Evolutionary conservation across 2,888 invertebrate species (phyloP).

Genomic region (Pheosia gnoma): DNA sequence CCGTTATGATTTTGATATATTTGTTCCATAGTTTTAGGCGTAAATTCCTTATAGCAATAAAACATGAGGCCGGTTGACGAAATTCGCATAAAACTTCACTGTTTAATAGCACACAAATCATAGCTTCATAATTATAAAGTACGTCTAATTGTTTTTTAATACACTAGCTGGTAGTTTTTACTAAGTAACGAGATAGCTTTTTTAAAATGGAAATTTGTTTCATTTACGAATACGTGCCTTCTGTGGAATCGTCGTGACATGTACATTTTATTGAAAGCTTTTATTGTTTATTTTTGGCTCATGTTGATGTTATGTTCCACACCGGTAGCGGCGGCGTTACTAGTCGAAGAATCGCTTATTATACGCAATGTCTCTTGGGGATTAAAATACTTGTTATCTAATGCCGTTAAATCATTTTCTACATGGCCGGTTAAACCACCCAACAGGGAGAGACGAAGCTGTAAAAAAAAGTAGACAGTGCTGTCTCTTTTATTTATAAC

Average conservation of each 20-base stretch:
- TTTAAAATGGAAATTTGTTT: slow-evolving; percentile 58
- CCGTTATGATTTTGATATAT: slow-evolving; percentile 39
- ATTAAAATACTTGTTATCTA: slow-evolving; percentile 29
- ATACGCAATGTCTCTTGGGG: slow-evolving; percentile 36
- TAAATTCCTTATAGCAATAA: slow-evolving; percentile 41
- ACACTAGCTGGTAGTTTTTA: slow-evolving; percentile 63
- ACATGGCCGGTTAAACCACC: no score
- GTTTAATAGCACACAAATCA: slow-evolving; percentile 61
- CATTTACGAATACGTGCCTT: slow-evolving; percentile 76
- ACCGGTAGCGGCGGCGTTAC: slow-evolving; percentile 22
- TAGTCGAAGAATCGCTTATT: slow-evolving; percentile 28
- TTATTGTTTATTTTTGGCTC: slow-evolving; percentile 55
- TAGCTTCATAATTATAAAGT: slow-evolving; percentile 57
- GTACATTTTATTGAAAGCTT: slow-evolving; percentile 61
- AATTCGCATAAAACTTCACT: slow-evolving; percentile 35
- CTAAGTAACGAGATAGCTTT: slow-evolving; percentile 77
- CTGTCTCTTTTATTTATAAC: no score
- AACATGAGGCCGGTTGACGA: slow-evolving; percentile 31
- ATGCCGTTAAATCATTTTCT: slow-evolving; percentile 14
- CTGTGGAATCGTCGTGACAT: slow-evolving; percentile 62
- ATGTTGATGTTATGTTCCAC: slow-evolving; percentile 41
- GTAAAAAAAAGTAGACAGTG: no score
- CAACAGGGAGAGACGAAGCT: no score
- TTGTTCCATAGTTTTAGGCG: slow-evolving; percentile 36
- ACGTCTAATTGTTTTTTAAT: slow-evolving; percentile 53